Conservation (phyloP, 2,113 vertebrate genomes). For the Oxyruncus cristatus region DNA sequence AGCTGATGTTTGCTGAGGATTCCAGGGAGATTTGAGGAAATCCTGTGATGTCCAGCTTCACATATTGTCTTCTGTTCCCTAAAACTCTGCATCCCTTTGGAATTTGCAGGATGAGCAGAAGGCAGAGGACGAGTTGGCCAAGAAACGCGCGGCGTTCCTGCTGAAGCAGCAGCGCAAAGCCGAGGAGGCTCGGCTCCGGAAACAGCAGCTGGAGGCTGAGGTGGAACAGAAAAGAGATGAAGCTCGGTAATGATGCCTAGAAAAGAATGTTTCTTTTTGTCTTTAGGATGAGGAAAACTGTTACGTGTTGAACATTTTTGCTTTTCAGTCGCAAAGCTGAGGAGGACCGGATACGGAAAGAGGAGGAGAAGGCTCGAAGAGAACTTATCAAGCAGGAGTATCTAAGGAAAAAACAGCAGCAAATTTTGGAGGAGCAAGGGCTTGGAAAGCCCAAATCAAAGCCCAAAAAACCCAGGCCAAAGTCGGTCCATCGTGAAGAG, state of each 20-base stretch:
- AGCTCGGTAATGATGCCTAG: conserved; percentile 74
- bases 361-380: conserved; percentile 91
- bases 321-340: conserved; percentile 88
- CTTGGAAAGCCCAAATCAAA: conserved; percentile 83
- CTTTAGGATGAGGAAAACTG: neutral
- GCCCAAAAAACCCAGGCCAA: conserved; percentile 82
- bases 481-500: conserved; percentile 88
- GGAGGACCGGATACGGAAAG: conserved; percentile 91
- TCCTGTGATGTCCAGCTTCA: neutral
- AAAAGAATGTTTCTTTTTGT: neutral
- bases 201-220: conserved; percentile 88
- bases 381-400: conserved; percentile 97
- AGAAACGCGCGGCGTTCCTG: conserved; percentile 91
- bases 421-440: conserved; percentile 91
- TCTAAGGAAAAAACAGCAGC: conserved; percentile 90
- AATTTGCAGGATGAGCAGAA: conserved; percentile 88
- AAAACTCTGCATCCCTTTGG: neutral
- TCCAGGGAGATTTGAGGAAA: too few species aligned
- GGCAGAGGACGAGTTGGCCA: conserved; percentile 91
- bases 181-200: conserved; percentile 86
- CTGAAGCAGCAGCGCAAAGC: conserved; percentile 95
- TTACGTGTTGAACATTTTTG: fast-evolving
- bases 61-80: fast-evolving
- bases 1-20: neutral
- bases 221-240: conserved; percentile 91